Evolutionary conservation across 1,140 invertebrate genomes (phyloP).

Genomic region (Apis laboriosa): DNA sequence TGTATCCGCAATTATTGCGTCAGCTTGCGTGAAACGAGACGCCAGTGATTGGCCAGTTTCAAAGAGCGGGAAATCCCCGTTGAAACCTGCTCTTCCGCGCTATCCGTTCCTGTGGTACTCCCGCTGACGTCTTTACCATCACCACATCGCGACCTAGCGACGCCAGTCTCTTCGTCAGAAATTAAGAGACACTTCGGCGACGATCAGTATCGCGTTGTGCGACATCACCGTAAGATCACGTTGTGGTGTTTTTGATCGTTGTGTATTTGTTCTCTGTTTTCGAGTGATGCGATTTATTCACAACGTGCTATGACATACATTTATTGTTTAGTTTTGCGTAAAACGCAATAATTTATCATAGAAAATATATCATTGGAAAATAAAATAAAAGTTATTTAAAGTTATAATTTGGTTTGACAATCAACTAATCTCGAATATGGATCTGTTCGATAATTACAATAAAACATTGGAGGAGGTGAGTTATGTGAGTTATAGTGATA

Average conservation of each 20-base stretch:
- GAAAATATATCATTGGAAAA: neutral
- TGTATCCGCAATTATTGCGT: constrained; percentile 58
- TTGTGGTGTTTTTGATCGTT: neutral
- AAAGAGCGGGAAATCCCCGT: constrained; percentile 72
- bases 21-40: constrained; percentile 42
- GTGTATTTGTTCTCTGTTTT: neutral
- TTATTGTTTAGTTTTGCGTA: neutral
- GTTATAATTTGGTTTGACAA: neutral
- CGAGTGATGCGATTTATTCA: constrained; percentile 4
- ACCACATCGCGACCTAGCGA: constrained; percentile 18
- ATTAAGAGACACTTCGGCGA: constrained; percentile 43
- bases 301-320: neutral
- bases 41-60: constrained; percentile 60
- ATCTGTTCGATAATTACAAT: constrained; percentile 61
- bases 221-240: constrained; percentile 16
- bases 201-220: constrained; percentile 43
- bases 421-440: constrained; percentile 51
- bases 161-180: constrained; percentile 26
- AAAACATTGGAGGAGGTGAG: constrained; percentile 67
- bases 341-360: neutral
- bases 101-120: constrained; percentile 28
- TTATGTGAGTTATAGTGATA: neutral
- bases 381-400: neutral
- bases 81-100: constrained; percentile 61
- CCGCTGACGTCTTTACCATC: constrained; percentile 45